phyloP scores from a whole-genome alignment of 1,140 invertebrate species.

The Eufriesea mexicana region DNA sequence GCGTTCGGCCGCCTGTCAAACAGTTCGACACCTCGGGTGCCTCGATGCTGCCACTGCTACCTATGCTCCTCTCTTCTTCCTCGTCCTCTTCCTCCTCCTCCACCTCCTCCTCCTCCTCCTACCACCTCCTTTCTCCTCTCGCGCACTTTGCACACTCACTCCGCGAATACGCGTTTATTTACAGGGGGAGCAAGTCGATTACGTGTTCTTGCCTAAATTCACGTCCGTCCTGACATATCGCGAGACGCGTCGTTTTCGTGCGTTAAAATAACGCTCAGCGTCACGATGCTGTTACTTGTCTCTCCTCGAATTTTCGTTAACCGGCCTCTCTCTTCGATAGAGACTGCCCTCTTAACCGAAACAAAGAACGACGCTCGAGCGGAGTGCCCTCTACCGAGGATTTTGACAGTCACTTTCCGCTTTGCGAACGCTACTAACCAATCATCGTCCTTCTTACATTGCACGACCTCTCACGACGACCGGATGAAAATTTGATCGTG shows the following conservation, averaged over 20 bases:
- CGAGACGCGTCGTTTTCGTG: constrained; percentile 32
- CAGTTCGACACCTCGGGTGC: constrained; percentile 62
- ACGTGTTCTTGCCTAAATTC: constrained; percentile 47
- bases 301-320: constrained; percentile 64
- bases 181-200: constrained; percentile 55
- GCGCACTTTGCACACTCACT: constrained; percentile 67
- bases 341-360: constrained; percentile 79
- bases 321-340: constrained; percentile 76
- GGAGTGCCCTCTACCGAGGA: constrained; percentile 56
- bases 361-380: constrained; percentile 82
- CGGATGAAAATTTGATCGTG: constrained; percentile 36
- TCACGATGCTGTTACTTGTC: constrained; percentile 29
- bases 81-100: constrained; percentile 45
- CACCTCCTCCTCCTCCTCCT: constrained; percentile 15
- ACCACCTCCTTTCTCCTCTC: constrained; percentile 54
- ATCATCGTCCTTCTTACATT: constrained; percentile 15
- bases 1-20: constrained; percentile 59
- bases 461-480: constrained; percentile 45
- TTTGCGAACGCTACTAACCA: constrained; percentile 40
- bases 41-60: constrained; percentile 61
- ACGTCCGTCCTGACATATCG: constrained; percentile 57
- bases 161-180: constrained; percentile 60
- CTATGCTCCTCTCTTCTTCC: constrained; percentile 58
- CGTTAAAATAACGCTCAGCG: constrained; percentile 48
- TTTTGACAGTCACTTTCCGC: not conserved